phyloP scores from a whole-genome alignment of 1,140 invertebrate genomes.

The Trypoxylus dichotomus region DNA sequence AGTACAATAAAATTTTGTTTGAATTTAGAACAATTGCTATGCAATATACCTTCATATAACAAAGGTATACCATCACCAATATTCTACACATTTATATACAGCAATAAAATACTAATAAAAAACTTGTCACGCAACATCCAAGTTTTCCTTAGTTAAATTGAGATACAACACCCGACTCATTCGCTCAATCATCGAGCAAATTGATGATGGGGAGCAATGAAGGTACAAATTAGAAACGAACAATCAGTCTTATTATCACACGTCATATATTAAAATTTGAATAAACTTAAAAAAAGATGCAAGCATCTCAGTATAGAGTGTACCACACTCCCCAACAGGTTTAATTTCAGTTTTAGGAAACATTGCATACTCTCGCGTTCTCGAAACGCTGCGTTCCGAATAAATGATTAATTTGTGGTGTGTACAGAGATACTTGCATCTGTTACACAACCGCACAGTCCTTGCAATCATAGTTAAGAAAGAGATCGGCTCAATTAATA shows the following conservation, averaged over 20 bases:
- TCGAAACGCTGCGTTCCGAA: too few relatives aligned
- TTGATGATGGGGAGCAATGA: not conserved
- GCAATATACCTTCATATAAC: constrained; percentile 20
- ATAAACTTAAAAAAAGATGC: not conserved
- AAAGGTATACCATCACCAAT: constrained; percentile 21
- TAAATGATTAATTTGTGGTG: too few relatives aligned
- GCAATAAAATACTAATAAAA: not conserved
- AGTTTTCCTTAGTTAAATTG: not conserved
- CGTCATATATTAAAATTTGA: not conserved
- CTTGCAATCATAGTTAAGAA: too few relatives aligned
- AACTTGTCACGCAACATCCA: not conserved
- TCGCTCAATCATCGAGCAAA: not conserved
- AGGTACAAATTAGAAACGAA: constrained; percentile 8
- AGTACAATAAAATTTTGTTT: constrained; percentile 1
- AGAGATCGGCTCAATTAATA: not conserved
- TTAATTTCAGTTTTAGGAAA: too few relatives aligned
- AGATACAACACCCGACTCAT: not conserved
- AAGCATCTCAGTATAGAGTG: too few relatives aligned
- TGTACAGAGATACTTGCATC: too few relatives aligned
- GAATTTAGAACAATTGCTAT: not conserved
- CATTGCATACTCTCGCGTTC: too few relatives aligned
- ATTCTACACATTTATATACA: constrained; percentile 4
- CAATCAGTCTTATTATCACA: constrained; percentile 22
- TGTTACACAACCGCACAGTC: too few relatives aligned
- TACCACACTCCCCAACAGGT: too few relatives aligned